Evolutionary conservation across 2,113 vertebrate genomes (phyloP).

Genomic region (Amblyopsis rosae): DNA sequence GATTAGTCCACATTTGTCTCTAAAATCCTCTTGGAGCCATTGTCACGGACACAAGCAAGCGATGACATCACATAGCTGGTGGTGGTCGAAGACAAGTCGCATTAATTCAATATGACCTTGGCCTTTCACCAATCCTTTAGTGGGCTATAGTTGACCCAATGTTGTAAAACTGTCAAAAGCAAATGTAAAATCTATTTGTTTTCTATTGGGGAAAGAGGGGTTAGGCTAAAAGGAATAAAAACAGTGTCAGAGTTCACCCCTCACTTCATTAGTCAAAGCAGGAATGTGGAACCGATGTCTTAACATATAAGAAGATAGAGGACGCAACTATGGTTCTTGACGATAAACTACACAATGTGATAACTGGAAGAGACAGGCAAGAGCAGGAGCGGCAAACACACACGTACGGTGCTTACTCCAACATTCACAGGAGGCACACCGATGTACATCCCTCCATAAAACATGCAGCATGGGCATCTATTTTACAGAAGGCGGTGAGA

Average conservation of each 20-base stretch:
- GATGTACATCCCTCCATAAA: conserved; percentile 60
- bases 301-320: conserved; percentile 38
- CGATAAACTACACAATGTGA: conserved; percentile 25
- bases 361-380: conserved; percentile 39
- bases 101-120: background rate
- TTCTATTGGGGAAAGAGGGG: conserved; percentile 23
- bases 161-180: conserved; percentile 23
- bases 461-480: conserved; percentile 68
- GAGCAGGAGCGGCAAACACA: conserved; percentile 16
- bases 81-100: conserved; percentile 20
- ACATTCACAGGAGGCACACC: conserved; percentile 36
- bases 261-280: conserved; percentile 45
- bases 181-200: conserved; percentile 5
- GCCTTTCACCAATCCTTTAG: background rate
- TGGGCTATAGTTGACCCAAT: conserved; percentile 13
- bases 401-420: conserved; percentile 12
- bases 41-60: conserved; percentile 12
- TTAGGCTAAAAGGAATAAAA: conserved; percentile 23
- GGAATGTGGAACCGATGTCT: conserved; percentile 2
- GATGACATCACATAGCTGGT: conserved; percentile 50
- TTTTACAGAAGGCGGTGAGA: conserved; percentile 62
- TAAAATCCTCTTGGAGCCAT: conserved; percentile 27
- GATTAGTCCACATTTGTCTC: conserved; percentile 3
- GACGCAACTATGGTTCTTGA: conserved; percentile 52
- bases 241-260: conserved; percentile 26